phyloP scores from a whole-genome alignment of 37 sponge, comb jelly and placozoan species.

The Ephydatia muelleri region DNA sequence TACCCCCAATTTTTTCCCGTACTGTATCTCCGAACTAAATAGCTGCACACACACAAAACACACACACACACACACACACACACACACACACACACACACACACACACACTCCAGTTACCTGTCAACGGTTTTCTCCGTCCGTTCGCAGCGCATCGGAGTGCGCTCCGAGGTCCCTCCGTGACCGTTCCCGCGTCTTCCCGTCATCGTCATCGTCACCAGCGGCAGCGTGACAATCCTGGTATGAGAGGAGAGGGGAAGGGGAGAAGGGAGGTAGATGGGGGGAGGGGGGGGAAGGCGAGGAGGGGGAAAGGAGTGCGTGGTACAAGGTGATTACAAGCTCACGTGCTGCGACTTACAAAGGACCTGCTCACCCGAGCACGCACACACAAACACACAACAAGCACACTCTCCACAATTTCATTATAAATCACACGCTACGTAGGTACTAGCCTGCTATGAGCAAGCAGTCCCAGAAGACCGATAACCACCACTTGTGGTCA shows the following conservation, averaged over 20 bases:
- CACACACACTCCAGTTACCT: slow-evolving; percentile 57
- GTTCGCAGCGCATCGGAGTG: slow-evolving; percentile 88
- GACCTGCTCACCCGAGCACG: background rate
- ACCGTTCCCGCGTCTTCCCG: slow-evolving; percentile 54
- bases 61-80: no score
- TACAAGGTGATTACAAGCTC: background rate
- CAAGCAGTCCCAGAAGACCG: slow-evolving; percentile 46
- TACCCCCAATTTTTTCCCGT: no score
- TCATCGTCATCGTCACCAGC: slow-evolving; percentile 74
- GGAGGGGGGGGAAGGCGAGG: no score
- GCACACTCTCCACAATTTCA: no score
- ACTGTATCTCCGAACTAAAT: no score
- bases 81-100: no score
- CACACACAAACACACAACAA: no score
- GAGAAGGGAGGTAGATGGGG: background rate
- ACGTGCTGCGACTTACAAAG: background rate
- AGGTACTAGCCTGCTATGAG: slow-evolving; percentile 30
- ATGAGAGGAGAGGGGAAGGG: background rate
- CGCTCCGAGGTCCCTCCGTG: slow-evolving; percentile 89
- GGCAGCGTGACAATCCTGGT: slow-evolving; percentile 49
- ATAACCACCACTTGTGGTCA: slow-evolving; percentile 37
- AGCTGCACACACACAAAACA: no score
- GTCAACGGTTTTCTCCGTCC: slow-evolving; percentile 89
- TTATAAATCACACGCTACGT: no score
- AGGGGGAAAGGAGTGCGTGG: no score